Base-by-base conservation (phyloP, 2,113 vertebrate species). In the Perognathus longimembris region DNA sequence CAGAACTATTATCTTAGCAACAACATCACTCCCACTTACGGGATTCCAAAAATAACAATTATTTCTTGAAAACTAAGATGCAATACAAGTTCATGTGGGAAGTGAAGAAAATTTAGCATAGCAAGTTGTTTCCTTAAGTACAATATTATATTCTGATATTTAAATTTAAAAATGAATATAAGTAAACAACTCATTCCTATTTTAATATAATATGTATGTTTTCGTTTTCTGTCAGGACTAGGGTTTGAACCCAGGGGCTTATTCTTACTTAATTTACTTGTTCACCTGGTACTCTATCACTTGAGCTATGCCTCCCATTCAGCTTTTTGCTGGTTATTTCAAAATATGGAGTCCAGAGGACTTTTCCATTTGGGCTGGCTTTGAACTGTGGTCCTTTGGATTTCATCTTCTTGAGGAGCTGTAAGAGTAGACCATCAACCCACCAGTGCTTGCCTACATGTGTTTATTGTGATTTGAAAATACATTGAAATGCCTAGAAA, bases 1-100 rank as follows among this genome's bases (percentile, higher is more conserved):
- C 5, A 74, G 83, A 88, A 67, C 74, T 69, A 40, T 80, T 57
- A 89, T 66, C 45, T 50, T 66, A 81, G 42, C 40, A 57, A 78
- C 24, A 32, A 91, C 87, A 71, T 75, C 40, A 81, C 22, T 61
- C 45, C 42, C 12, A 78, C 9, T 18, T 79, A 40, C 54, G 67
- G 59, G 17, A 34, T 86, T 79, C 40, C 34, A 59, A 81, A 93
- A 89, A 83, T 83, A 93, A 24, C 36, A 91, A 40, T 24, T 66
- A 86, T 79, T 78, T 79, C 40, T 59, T 42, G 85, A 91, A 93
- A 82, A 75, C 18, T 36, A 85, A 86, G 61, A 82, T 66, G 34
- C 24, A 69, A 78, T 82, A 20, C 69, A 92, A 89, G 63, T 61
- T 61, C 36, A 7, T 3, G 1, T 38, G 42, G 59, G 1, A 50